Evolutionary conservation across 2,797 vertebrate species (phyloP), one percentile per base, ranked within the genome.

Genomic region (Carcharodon carcharias): DNA sequence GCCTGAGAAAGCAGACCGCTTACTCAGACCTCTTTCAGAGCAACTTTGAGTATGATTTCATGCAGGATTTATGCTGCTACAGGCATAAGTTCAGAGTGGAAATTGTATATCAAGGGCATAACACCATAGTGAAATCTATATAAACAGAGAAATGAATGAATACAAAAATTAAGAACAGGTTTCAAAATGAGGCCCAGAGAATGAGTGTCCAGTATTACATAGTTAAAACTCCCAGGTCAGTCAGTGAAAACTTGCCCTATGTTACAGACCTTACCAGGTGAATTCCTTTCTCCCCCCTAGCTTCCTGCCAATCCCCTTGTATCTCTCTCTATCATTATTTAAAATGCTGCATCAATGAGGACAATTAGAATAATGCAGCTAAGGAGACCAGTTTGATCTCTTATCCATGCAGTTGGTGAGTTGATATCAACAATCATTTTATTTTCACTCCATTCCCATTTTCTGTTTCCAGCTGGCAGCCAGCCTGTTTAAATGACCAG

Each of bases 1-100:
- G n/a, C 23, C n/a, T 67, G 91, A 65, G n/a, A 26, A n/a, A 21
- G 63, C 63, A 63, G 63, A 21, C 91, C 93, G 63, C n/a, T 65
- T 93, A 28, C 63, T 93, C 31, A 40, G 35, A 7, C 2, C 16
- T 63, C 91, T 67, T 67, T 21, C 91, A 65, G n/a, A 12, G 61
- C n/a, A 67, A 26, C n/a, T 12, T 67, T 93, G 61, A 67, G n/a
- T 45, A n/a, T 18, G 18, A n/a, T 92, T 65, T 63, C 89, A 61
- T 92, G 89, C 58, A 63, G 61, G 93, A 65, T 93, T 93, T 93
- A 26, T 93, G 63, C 63, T 93, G n/a, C 61, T 40, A 93, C 18
- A n/a, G n/a, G n/a, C 61, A 67, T 67, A 92, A 92, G 31, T 67
- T n/a, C 21, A 45, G 91, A 7, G 16, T 63, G 89, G 18, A 92